phyloP scores from a whole-genome alignment of 2,888 invertebrate genomes.

The Salticus scenicus region DNA sequence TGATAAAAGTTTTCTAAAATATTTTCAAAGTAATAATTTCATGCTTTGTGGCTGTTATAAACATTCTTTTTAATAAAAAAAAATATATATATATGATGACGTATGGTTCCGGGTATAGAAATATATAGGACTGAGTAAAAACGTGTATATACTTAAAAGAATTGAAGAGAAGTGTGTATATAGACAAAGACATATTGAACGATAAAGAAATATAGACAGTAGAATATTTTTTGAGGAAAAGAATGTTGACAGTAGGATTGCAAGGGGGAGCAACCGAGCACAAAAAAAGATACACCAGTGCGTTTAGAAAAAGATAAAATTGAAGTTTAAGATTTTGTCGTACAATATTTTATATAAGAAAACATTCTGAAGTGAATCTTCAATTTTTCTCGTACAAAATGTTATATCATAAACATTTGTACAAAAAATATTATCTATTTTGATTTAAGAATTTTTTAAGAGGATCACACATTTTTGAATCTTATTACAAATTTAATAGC shows the following conservation, averaged over 20 bases:
- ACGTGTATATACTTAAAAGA: background rate
- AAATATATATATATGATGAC: no score
- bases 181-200: slow-evolving; percentile 12
- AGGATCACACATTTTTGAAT: no score
- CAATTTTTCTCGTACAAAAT: no score
- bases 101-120: background rate
- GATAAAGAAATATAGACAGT: slow-evolving; percentile 12
- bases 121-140: background rate
- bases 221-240: slow-evolving; percentile 9
- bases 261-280: background rate
- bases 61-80: background rate
- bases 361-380: no score
- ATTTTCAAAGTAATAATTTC: background rate
- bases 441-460: no score
- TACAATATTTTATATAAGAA: no score
- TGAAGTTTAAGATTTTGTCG: background rate
- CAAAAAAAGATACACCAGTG: background rate
- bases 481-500: no score
- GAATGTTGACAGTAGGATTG: slow-evolving; percentile 5
- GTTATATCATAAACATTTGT: no score
- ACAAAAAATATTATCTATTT: no score
- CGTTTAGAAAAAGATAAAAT: background rate
- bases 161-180: slow-evolving; percentile 9
- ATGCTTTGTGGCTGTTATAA: background rate
- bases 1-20: no score